phyloP scores from a whole-genome alignment of 2,888 invertebrate genomes.

The Melanchra persicariae region DNA sequence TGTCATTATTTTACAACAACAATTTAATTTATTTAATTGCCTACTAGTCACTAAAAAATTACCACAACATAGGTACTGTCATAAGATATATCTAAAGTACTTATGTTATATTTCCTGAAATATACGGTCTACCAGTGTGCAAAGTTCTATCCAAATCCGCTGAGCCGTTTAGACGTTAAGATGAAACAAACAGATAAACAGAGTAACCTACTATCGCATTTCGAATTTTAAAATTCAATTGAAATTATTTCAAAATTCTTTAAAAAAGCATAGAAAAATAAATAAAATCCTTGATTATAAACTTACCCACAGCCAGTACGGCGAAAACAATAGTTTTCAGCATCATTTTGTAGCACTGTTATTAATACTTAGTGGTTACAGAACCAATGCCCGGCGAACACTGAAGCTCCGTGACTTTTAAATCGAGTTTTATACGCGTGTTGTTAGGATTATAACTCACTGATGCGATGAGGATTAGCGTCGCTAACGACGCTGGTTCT shows the following conservation, averaged over 20 bases:
- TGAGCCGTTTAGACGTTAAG: too few species aligned
- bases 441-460: conserved; percentile 39
- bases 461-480: conserved; percentile 7
- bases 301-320: conserved; percentile 78
- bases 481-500: not conserved
- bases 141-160: not conserved
- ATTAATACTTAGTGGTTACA: conserved; percentile 49
- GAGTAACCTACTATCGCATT: too few species aligned
- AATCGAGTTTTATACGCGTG: conserved; percentile 54
- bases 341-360: conserved; percentile 73
- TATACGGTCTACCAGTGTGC: not conserved
- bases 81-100: not conserved
- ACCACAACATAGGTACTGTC: too few species aligned
- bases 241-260: too few species aligned
- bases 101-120: too few species aligned
- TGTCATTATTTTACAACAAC: not conserved
- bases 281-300: not conserved
- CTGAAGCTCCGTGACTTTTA: conserved; percentile 69
- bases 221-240: too few species aligned
- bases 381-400: conserved; percentile 66
- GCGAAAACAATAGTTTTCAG: conserved; percentile 76
- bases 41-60: too few species aligned
- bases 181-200: too few species aligned
- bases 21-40: not conserved
- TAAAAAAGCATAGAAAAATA: not conserved